A percentile compares a stretch with the other conserved stretches of the same genome.
Conservation (phyloP, 2,113 vertebrate genomes). For the Nerophis lumbriciformis region DNA sequence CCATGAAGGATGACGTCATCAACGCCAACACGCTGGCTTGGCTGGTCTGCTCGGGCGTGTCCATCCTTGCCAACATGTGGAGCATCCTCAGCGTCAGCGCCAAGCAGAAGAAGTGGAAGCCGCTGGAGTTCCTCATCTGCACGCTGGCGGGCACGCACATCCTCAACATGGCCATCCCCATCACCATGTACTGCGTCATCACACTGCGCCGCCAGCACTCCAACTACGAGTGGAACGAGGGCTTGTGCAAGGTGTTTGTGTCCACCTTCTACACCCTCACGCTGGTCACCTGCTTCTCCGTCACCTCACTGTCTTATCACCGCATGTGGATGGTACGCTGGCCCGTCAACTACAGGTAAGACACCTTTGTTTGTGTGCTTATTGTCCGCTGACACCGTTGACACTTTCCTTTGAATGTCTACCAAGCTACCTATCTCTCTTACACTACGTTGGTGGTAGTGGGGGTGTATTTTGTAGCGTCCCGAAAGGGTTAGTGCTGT, state of each 20-base stretch:
- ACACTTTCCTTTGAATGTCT: no score
- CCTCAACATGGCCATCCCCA: conserved; percentile 85
- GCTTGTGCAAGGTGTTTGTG: conserved; percentile 91
- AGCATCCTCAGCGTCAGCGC: conserved; percentile 88
- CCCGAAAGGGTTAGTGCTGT: no score
- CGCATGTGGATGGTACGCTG: conserved; percentile 98
- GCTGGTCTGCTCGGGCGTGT: conserved; percentile 86
- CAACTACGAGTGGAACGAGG: conserved; percentile 87
- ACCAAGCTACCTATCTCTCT: no score
- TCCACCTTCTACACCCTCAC: conserved; percentile 93
- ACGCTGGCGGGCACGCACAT: conserved; percentile 87
- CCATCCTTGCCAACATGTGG: conserved; percentile 88
- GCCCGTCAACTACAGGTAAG: conserved; percentile 91
- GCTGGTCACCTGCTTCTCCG: conserved; percentile 88
- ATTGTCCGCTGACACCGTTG: no score
- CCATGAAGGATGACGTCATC: conserved; percentile 85
- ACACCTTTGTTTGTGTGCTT: not conserved
- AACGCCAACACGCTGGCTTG: conserved; percentile 85
- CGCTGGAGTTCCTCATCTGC: conserved; percentile 88
- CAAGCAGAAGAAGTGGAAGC: conserved; percentile 95
- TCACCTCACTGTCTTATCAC: conserved; percentile 92
- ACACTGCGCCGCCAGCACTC: conserved; percentile 81
- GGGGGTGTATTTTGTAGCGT: no score
- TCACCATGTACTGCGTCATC: conserved; percentile 87
- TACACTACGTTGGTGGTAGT: no score